phyloP scores from a whole-genome alignment of 2,113 vertebrate species.

The Ctenodactylus gundi region DNA sequence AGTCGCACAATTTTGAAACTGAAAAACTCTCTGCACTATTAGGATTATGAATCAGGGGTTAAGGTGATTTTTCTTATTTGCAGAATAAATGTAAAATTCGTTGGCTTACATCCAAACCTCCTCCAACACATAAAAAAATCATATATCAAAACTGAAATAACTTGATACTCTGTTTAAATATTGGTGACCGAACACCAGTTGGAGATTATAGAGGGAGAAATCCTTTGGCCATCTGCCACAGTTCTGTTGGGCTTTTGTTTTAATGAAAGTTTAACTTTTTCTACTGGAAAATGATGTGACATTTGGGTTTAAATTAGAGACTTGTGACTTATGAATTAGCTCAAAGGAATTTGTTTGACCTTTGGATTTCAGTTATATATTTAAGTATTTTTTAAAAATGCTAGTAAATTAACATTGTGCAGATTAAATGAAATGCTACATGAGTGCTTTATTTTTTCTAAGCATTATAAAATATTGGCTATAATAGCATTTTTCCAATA shows the following conservation, averaged over 20 bases:
- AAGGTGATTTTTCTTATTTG: slow-evolving; percentile 19
- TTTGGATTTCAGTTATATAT: background rate
- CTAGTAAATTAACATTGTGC: background rate
- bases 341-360: background rate
- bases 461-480: background rate
- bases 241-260: background rate
- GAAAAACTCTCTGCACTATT: background rate
- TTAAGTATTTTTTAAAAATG: background rate
- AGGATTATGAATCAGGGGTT: background rate
- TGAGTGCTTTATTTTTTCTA: background rate
- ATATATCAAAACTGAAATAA: slow-evolving; percentile 19
- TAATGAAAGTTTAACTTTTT: background rate
- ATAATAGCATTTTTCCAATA: background rate
- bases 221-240: background rate
- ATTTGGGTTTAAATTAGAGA: background rate
- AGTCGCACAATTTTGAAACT: background rate
- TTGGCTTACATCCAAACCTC: background rate
- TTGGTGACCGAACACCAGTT: background rate
- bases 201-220: background rate
- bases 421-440: background rate
- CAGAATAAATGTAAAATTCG: background rate
- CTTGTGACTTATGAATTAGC: background rate
- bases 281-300: background rate
- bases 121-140: background rate
- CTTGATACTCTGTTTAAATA: background rate